Evolutionary conservation across 1,140 invertebrate species (phyloP), one percentile per base, ranked within the genome.

Genomic region (Drosophila orena): DNA sequence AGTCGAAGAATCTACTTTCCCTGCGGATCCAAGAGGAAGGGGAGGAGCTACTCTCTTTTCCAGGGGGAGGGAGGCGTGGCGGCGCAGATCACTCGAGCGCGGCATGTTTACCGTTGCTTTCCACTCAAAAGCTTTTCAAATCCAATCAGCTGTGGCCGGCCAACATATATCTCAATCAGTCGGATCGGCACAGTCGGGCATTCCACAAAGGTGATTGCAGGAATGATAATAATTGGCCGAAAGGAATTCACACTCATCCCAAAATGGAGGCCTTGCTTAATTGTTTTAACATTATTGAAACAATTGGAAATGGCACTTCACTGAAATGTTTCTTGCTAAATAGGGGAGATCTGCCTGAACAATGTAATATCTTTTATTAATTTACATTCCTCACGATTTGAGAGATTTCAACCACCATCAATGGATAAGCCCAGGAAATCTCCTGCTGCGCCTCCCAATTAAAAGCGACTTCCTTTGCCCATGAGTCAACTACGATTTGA

Each of bases 1-100:
- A 34, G 42, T 8, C 17, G 54, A 60, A 77, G 74, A 77, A 77
- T 77, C 64, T 86, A 83, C 80, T 84, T 84, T 84, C 80, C 76
- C 80, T 74, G 27, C 42, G 0, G 14, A 15, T 4, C 54, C 15
- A 56, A 50, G 30, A 40, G 43, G 43, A 37, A 55, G 40, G 66
- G 62, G 66, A 69, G 49, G 65, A 69, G 66, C 34, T 20, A 42
- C 34, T 57, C 30, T 38, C 3, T 53, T 24, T 30, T 30, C 30
- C 8, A 22, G 27, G 22, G 49, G 59, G 30, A 14, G 35, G 44
- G 44, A 42, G 59, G 27, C n/a, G 2, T 34, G 46, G 49, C 38
- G 30, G 59, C 22, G 55, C 46, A 65, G 76, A 64, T 83, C 80
- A 76, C 49, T 79, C 76, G 79, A 76, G 70, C 80, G 64, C 53